A percentile compares a stretch with the other conserved stretches of the same genome.
These are phyloP conservation scores for Drosophila setifemur DNA, from an alignment of 1,140 invertebrate genomes.

Conservation along the genomic window DNA sequence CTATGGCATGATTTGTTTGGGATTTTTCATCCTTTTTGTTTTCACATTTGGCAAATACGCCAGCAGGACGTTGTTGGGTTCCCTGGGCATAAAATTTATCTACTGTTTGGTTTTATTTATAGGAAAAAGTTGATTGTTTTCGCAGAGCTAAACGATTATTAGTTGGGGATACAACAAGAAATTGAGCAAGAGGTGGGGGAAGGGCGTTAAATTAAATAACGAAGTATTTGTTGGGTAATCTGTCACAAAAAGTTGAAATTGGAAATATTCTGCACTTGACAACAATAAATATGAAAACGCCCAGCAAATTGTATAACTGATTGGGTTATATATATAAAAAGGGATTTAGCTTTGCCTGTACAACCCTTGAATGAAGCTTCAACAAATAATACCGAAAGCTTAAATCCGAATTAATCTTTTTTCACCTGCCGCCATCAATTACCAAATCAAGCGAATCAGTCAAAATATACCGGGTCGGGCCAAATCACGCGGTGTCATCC, in stretches of 20 bases:
- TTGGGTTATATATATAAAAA: too few species aligned
- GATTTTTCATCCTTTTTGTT: conserved; percentile 3
- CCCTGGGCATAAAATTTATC: conserved; percentile 5
- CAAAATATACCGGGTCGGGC: not conserved
- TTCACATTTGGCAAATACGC: conserved; percentile 2
- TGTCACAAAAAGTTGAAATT: not conserved
- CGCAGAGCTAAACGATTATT: conserved; percentile 13
- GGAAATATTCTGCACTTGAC: not conserved
- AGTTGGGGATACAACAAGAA: not conserved
- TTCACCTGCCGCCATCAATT: not conserved
- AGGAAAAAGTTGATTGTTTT: conserved; percentile 11
- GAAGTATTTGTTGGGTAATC: not conserved
- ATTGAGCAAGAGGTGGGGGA: too few species aligned
- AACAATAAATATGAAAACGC: not conserved
- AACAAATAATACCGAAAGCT: too few species aligned
- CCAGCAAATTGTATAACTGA: too few species aligned
- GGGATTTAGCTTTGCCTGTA: too few species aligned
- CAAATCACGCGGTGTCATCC: not conserved
- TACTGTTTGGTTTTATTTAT: conserved; percentile 17
- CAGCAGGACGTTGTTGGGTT: not conserved
- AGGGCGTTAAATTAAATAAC: too few species aligned
- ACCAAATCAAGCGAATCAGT: not conserved
- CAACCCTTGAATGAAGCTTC: too few species aligned
- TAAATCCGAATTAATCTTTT: not conserved
- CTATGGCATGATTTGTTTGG: conserved; percentile 10